These are phyloP conservation scores for Vulpes ferrilata DNA, from an alignment of 2,113 vertebrate species.

Conservation along the genomic window DNA sequence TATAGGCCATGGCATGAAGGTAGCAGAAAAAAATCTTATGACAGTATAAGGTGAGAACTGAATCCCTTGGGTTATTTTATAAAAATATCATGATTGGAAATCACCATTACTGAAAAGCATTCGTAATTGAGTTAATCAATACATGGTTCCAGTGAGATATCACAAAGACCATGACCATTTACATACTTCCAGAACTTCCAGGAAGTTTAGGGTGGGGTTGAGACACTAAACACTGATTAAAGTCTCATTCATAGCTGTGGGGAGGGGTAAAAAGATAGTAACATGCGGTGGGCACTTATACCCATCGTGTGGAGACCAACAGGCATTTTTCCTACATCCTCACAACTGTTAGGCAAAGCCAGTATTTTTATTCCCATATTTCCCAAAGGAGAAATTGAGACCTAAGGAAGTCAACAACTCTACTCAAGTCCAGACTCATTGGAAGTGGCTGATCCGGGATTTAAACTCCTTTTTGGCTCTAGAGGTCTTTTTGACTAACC, in stretches of 20 bases:
- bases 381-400: conserved; percentile 22
- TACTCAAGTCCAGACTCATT: neutral
- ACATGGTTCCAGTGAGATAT: neutral
- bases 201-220: neutral
- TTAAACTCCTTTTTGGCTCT: neutral
- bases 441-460: neutral
- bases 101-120: neutral
- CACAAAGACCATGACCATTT: neutral
- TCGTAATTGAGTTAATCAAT: neutral
- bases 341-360: neutral
- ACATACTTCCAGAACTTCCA: neutral
- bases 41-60: neutral
- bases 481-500: neutral
- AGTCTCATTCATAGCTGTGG: neutral
- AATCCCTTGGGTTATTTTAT: neutral
- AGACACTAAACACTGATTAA: conserved; percentile 1
- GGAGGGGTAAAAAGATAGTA: neutral
- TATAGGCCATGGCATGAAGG: neutral
- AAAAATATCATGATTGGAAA: conserved; percentile 15
- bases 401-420: conserved; percentile 29
- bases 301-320: neutral
- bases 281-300: neutral
- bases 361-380: neutral
- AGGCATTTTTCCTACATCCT: neutral
- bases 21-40: neutral